Evolutionary conservation across 2,113 vertebrate species (phyloP).

Genomic region (Pituophis catenifer): DNA sequence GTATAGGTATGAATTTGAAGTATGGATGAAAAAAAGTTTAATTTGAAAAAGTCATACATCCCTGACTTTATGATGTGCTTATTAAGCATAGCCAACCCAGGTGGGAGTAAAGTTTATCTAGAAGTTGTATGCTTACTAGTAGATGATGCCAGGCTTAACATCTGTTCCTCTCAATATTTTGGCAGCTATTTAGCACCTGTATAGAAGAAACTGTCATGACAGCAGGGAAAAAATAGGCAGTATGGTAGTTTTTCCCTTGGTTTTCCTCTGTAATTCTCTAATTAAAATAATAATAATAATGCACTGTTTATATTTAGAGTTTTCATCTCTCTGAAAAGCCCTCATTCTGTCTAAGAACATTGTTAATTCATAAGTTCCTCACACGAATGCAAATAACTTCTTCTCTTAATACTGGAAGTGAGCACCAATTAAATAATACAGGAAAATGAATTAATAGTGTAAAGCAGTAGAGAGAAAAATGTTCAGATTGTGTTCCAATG

Average conservation of each 20-base stretch:
- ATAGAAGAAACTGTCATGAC: slow-evolving; percentile 5
- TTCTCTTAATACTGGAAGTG: background rate
- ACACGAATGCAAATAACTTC: background rate
- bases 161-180: slow-evolving; percentile 36
- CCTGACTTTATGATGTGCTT: slow-evolving; percentile 34
- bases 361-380: background rate
- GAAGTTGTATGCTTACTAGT: slow-evolving; percentile 33
- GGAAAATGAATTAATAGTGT: background rate
- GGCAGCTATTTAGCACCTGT: slow-evolving; percentile 13
- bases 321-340: background rate
- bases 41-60: slow-evolving; percentile 18
- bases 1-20: slow-evolving; percentile 9
- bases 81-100: slow-evolving; percentile 44
- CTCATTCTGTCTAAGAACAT: background rate
- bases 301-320: slow-evolving; percentile 14
- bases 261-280: background rate
- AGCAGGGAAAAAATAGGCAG: background rate
- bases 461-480: background rate
- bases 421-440: background rate
- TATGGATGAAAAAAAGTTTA: slow-evolving; percentile 2
- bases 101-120: slow-evolving; percentile 39
- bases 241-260: slow-evolving; percentile 4
- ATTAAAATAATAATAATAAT: background rate
- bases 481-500: background rate
- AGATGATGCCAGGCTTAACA: slow-evolving; percentile 19